Evolutionary conservation across 2,113 vertebrate genomes (phyloP), one percentile per base, ranked within the genome.

Genomic region (Lasiurus borealis): DNA sequence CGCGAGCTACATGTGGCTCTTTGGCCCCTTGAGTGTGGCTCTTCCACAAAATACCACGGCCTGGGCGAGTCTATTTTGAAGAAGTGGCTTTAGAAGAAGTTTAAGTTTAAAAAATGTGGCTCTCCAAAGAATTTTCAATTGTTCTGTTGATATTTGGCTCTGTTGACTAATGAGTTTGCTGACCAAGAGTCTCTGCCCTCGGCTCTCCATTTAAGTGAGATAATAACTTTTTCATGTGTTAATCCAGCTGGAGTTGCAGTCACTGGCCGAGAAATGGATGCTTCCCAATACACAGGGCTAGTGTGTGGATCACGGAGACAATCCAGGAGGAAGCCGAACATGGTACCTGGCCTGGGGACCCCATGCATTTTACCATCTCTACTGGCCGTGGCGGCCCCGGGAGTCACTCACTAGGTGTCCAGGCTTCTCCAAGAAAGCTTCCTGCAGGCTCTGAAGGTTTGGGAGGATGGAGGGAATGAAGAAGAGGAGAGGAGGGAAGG

Each of bases 301-400:
- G 76, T 81, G 46, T 71, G 14, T 14, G 36, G 27, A 46, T 59
- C 11, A 48, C 72, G 46, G 68, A 52, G 34, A 8, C 36, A 23
- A 18, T 44, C 40, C 18, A 44, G 5, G 5, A 85, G 54, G 73
- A 59, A 50, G 36, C 25, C 29, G 6, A 29, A 48, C 76, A 31
- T 14, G 31, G 54, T 2, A n/a, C 31, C 50, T 50, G 29, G 19
- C 50, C 1, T 27, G 8, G 69, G 66, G 21, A 10, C 23, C 2
- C 13, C 10, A 1, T 29, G 93, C 13, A 23, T 75, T 40, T 73
- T 11, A 6, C 8, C 3, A 1, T 25, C 72, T 92, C 19, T 48
- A 3, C 7, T 14, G n/a, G 25, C 19, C 23, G 3, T 0, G 0
- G 8, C 9, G 52, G 40, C 36, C 9, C 15, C 10, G 21, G 21